phyloP scores from a whole-genome alignment of 2,888 invertebrate genomes.

The Agonopterix alstromeriana region DNA sequence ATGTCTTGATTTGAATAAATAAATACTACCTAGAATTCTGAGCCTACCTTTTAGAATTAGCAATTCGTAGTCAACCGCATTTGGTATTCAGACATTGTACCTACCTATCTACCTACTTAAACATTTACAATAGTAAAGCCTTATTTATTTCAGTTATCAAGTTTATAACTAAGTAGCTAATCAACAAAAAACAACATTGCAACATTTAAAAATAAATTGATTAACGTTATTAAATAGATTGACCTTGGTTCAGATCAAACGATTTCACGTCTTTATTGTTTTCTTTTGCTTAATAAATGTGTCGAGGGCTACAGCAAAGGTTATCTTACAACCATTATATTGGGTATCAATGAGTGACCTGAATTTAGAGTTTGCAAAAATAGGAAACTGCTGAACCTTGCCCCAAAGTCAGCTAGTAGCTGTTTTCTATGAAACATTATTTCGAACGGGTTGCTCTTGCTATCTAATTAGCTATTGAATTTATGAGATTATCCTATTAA shows the following conservation, averaged over 20 bases:
- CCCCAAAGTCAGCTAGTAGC: conserved; percentile 3
- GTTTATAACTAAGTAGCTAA: conserved; percentile 18
- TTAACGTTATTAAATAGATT: conserved; percentile 52
- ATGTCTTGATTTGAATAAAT: no score
- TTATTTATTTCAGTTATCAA: conserved; percentile 20
- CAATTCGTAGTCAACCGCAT: no score
- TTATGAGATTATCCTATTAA: neutral
- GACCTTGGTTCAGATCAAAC: conserved; percentile 59
- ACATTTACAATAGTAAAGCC: conserved; percentile 5
- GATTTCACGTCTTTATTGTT: conserved; percentile 71
- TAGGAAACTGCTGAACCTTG: conserved; percentile 3
- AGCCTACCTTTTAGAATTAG: no score
- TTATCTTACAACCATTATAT: conserved; percentile 35
- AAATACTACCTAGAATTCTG: no score
- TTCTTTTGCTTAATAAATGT: conserved; percentile 64
- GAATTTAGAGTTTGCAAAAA: conserved; percentile 13
- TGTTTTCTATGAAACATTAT: neutral
- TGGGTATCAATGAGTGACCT: conserved; percentile 27
- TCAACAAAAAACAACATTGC: conserved; percentile 29
- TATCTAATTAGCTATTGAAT: conserved; percentile 5
- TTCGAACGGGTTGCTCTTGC: neutral
- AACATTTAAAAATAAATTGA: conserved; percentile 38
- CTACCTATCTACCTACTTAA: no score
- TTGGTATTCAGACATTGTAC: no score
- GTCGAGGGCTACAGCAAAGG: conserved; percentile 71